phyloP scores from a whole-genome alignment of 2,113 vertebrate genomes.

The Genyomyrus donnyi region DNA sequence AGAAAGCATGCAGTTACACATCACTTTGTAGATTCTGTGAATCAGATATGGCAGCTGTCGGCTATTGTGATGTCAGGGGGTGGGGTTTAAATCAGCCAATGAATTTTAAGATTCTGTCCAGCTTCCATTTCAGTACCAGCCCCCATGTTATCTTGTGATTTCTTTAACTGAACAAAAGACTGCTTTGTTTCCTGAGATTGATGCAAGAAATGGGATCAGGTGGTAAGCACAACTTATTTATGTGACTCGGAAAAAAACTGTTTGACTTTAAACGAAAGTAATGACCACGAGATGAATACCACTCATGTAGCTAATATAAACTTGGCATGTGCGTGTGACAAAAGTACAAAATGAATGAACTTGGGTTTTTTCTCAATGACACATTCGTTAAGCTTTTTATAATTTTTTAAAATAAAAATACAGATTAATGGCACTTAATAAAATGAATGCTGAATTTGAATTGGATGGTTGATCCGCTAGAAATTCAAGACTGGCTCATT shows the following conservation, averaged over 20 bases:
- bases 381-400: background rate
- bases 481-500: background rate
- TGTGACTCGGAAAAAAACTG: conserved; percentile 7
- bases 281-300: background rate
- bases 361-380: background rate
- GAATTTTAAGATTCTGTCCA: background rate
- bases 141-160: background rate
- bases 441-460: background rate
- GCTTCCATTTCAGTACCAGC: background rate
- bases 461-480: background rate
- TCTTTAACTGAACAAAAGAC: background rate
- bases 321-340: background rate
- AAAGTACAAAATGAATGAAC: background rate
- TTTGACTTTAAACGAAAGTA: background rate
- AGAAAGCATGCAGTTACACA: background rate
- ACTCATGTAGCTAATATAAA: background rate
- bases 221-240: conserved; percentile 24
- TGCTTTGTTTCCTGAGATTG: background rate
- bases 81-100: background rate
- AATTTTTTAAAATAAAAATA: background rate
- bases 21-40: background rate
- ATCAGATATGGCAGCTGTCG: background rate
- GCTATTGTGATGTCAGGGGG: background rate
- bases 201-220: background rate
- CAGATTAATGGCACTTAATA: background rate